Conservation (phyloP, 2,888 invertebrate species). For the Tupiocoris notatus region DNA sequence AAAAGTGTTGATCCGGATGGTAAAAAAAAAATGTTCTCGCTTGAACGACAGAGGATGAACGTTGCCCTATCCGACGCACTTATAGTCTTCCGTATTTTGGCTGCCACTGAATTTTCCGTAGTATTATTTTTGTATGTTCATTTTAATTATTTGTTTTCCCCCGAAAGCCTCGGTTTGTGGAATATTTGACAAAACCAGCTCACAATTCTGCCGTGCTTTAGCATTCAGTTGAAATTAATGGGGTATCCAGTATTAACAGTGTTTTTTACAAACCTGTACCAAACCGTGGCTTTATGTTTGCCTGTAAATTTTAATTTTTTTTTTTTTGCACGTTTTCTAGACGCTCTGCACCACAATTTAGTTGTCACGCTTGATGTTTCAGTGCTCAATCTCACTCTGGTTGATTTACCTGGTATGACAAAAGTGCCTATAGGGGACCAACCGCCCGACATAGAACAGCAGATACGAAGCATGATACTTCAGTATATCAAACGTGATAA, state of each 20-base stretch:
- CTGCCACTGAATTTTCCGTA: not conserved
- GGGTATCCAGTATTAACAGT: no score
- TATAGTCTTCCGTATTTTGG: not conserved
- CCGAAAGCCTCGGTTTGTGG: not conserved
- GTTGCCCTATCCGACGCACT: not conserved
- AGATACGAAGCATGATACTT: slow-evolving; percentile 91
- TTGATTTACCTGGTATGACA: slow-evolving; percentile 94
- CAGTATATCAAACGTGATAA: slow-evolving; percentile 92
- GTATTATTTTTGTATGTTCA: not conserved
- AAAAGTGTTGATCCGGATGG: slow-evolving; percentile 96
- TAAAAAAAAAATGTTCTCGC: no score
- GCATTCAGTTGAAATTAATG: no score
- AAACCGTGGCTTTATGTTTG: not conserved
- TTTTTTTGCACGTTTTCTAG: slow-evolving; percentile 34
- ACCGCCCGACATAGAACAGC: slow-evolving; percentile 89
- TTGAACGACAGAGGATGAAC: no score
- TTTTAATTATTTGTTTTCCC: not conserved
- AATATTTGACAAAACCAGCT: no score
- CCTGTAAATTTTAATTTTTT: slow-evolving; percentile 2
- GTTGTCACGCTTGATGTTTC: slow-evolving; percentile 52
- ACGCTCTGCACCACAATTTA: slow-evolving; percentile 16
- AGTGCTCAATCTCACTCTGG: slow-evolving; percentile 86
- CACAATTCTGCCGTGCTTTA: no score
- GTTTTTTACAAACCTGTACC: not conserved
- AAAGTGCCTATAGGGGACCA: slow-evolving; percentile 98